phyloP scores from a whole-genome alignment of 2,888 invertebrate genomes.

The Bellardia bayeri region DNA sequence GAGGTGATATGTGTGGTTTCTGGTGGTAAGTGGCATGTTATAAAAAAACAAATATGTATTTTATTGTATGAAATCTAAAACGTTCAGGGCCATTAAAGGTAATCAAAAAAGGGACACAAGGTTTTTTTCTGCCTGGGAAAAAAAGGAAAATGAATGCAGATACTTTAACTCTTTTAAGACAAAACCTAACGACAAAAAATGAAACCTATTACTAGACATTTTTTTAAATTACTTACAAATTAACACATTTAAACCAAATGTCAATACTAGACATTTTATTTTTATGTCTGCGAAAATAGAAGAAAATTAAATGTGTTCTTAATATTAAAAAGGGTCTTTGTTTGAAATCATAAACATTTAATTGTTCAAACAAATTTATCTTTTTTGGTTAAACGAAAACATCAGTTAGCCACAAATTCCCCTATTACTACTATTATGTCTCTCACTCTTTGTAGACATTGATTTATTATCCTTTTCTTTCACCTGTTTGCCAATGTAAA shows the following conservation, averaged over 20 bases:
- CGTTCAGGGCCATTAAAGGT: slow-evolving; percentile 32
- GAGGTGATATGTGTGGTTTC: slow-evolving; percentile 89
- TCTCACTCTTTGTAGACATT: background rate
- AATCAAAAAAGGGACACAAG: background rate
- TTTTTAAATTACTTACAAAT: slow-evolving; percentile 10
- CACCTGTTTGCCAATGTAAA: background rate
- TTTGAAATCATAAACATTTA: background rate
- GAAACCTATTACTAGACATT: background rate
- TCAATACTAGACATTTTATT: background rate
- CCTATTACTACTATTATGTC: background rate
- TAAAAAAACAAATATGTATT: background rate
- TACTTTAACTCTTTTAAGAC: background rate
- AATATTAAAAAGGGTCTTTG: background rate
- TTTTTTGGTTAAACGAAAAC: no score
- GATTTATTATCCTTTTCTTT: slow-evolving; percentile 22
- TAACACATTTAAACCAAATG: background rate
- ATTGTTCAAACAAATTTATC: background rate
- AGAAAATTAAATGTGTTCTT: no score
- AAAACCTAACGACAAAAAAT: background rate
- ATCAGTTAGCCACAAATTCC: background rate
- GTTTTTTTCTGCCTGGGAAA: background rate
- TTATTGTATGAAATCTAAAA: background rate
- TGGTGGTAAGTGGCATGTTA: slow-evolving; percentile 87
- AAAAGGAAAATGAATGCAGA: background rate
- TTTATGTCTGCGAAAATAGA: no score